A percentile compares a stretch with the other conserved stretches of the same genome.
These are phyloP conservation scores for Anguilla pacifica DNA, from an alignment of 2,797 vertebrate genomes.

Conservation along the genomic window DNA sequence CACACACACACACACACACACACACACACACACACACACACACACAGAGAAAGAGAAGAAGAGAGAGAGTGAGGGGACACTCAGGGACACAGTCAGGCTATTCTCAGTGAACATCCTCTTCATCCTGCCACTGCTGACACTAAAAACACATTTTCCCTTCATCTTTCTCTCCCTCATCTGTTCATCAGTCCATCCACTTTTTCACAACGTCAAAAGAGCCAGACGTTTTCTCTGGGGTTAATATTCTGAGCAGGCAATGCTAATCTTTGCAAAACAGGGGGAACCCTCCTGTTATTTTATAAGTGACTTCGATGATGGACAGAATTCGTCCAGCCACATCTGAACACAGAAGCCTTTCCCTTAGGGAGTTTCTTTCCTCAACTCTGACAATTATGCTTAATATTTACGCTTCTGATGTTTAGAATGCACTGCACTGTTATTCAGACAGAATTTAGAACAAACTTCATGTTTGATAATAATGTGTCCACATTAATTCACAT, in stretches of 20 bases:
- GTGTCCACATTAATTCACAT: neutral
- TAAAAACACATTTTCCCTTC: neutral
- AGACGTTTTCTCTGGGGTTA: no score
- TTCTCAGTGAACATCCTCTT: neutral
- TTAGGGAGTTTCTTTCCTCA: neutral
- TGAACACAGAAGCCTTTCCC: no score
- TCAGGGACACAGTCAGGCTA: constrained; percentile 57
- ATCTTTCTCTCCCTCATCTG: neutral
- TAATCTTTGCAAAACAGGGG: neutral
- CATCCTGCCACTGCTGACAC: no score
- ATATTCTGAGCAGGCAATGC: no score
- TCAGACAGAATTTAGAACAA: neutral
- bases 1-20: no score
- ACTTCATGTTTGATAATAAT: no score
- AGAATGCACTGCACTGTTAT: neutral
- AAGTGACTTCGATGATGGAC: neutral
- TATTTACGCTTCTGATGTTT: neutral
- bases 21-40: no score
- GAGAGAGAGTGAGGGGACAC: constrained; percentile 55
- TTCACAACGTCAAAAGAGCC: no score
- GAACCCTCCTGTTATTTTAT: no score
- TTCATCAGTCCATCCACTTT: no score
- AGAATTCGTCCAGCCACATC: neutral
- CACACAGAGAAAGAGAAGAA: no score
- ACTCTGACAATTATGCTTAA: neutral